Percentiles rank a stretch among this genome's conserved stretches.
Evolutionary conservation across 2,113 vertebrate genomes (phyloP).

Genomic region (Myrmecobius fasciatus): DNA sequence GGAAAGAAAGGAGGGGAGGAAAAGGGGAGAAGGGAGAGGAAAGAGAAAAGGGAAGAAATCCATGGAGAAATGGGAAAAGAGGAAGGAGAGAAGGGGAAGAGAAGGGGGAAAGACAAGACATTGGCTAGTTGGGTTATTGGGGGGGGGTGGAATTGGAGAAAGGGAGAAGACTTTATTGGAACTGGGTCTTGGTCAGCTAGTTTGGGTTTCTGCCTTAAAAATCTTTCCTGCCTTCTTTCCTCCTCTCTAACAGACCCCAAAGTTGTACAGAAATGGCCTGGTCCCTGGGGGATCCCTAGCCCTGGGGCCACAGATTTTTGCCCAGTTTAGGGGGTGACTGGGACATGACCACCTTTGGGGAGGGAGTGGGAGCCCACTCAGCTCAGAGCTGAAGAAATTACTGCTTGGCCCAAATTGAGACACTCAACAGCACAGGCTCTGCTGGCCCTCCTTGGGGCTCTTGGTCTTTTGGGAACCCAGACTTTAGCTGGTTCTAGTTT

Average conservation of each 20-base stretch:
- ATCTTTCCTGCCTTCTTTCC: background rate
- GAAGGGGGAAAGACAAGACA: no score
- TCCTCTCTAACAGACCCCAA: background rate
- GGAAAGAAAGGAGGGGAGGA: background rate
- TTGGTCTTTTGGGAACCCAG: background rate
- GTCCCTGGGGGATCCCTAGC: background rate
- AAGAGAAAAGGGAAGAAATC: no score
- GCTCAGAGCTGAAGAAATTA: background rate
- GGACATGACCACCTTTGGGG: background rate
- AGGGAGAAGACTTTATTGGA: accelerated
- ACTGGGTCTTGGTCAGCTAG: background rate
- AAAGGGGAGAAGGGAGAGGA: background rate
- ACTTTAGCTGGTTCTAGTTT: background rate
- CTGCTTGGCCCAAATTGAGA: no score
- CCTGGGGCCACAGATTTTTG: background rate
- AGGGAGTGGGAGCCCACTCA: background rate
- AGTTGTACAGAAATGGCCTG: accelerated
- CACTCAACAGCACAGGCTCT: background rate
- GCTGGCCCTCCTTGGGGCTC: background rate
- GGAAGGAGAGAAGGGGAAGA: no score
- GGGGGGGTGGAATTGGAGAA: background rate
- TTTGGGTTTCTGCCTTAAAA: accelerated
- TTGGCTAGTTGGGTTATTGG: background rate
- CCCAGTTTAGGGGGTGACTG: background rate
- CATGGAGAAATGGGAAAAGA: no score